Evolutionary conservation across 2,113 vertebrate species (phyloP).

Genomic region (Casuarius casuarius): DNA sequence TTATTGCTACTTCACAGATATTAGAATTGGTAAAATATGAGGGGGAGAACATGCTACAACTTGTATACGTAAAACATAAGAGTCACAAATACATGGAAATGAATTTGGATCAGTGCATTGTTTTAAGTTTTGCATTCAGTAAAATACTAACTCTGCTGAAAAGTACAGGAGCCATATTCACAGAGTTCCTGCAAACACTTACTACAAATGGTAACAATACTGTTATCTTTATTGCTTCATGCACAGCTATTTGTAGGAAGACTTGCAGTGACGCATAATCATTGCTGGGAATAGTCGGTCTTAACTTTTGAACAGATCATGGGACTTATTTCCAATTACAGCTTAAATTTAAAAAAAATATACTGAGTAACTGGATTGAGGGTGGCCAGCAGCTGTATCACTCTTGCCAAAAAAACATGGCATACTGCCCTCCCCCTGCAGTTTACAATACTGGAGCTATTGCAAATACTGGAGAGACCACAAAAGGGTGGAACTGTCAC

Average conservation of each 20-base stretch:
- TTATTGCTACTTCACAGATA: background rate
- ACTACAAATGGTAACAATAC: accelerated
- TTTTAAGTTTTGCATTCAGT: background rate
- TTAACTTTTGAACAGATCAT: accelerated
- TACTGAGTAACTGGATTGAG: background rate
- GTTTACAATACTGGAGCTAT: background rate
- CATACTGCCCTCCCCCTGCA: background rate
- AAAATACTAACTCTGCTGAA: background rate
- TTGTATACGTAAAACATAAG: too few relatives aligned
- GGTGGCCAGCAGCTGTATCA: background rate
- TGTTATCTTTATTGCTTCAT: background rate
- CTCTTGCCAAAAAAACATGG: background rate
- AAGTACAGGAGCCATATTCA: accelerated
- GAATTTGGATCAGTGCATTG: too few relatives aligned
- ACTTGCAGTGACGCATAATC: background rate
- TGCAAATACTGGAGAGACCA: background rate
- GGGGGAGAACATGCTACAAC: too few relatives aligned
- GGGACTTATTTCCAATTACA: background rate
- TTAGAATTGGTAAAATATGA: background rate
- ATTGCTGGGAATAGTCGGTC: accelerated
- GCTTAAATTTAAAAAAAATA: background rate
- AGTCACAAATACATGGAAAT: too few relatives aligned
- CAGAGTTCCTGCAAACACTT: accelerated
- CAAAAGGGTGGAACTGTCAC: constrained; percentile 12
- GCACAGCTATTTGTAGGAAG: background rate